A percentile compares a stretch with the other conserved stretches of the same genome.
Conservation (phyloP, 2,113 vertebrate species). For the Crocuta crocuta region DNA sequence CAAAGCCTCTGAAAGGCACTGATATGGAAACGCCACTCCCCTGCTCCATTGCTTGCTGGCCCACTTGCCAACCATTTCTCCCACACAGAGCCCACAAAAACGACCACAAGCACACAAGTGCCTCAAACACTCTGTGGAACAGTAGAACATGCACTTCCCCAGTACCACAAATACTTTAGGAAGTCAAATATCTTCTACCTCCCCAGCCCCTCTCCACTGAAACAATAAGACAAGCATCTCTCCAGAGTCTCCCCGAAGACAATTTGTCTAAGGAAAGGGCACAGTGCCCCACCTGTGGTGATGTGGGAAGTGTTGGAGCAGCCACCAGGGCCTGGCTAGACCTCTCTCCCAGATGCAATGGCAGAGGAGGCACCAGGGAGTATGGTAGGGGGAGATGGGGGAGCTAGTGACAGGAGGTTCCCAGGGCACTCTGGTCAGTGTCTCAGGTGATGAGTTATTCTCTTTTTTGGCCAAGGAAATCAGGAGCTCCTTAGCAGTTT, state of each 20-base stretch:
- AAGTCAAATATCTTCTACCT: background rate
- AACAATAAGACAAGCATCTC: background rate
- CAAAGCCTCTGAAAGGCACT: conserved; percentile 11
- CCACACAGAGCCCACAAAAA: background rate
- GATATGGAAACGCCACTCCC: background rate
- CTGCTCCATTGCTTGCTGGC: background rate
- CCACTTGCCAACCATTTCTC: background rate
- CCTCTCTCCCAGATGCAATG: background rate
- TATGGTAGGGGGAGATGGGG: background rate
- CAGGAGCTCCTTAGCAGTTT: background rate
- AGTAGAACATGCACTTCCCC: background rate
- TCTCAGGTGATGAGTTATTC: conserved; percentile 13
- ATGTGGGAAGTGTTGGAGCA: background rate
- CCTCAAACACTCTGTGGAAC: background rate
- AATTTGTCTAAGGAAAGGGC: background rate
- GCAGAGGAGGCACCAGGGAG: background rate
- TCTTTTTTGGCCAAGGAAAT: conserved; percentile 10
- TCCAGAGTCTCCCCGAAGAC: background rate
- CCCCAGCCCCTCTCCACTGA: background rate
- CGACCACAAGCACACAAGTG: background rate
- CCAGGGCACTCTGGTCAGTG: background rate
- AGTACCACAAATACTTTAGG: background rate
- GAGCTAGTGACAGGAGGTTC: background rate
- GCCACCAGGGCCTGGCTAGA: background rate
- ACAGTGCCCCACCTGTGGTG: background rate